A percentile compares a stretch with the other conserved stretches of the same genome.
These are phyloP conservation scores for Campylorhamphus procurvoides DNA, from an alignment of 2,113 vertebrate genomes.

Conservation along the genomic window DNA sequence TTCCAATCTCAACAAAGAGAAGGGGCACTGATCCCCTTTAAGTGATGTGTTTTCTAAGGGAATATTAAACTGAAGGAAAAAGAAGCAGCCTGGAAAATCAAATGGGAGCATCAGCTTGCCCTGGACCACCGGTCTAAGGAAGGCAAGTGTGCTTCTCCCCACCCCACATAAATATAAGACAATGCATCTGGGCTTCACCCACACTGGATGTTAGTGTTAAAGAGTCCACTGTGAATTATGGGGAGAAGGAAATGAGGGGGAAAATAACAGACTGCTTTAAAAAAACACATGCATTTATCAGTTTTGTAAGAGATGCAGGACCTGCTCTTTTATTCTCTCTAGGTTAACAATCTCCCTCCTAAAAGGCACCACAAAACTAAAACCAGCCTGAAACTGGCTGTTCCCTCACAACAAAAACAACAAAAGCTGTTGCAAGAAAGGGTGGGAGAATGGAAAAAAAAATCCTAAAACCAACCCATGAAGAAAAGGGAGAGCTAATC, in stretches of 20 bases:
- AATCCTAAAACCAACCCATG: background rate
- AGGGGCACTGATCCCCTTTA: background rate
- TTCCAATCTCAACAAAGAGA: background rate
- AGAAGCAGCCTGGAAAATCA: background rate
- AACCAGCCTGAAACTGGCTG: background rate
- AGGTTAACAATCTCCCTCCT: background rate
- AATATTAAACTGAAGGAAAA: background rate
- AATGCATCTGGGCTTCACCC: background rate
- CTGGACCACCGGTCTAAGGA: background rate
- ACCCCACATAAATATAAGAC: accelerated
- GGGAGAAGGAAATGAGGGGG: background rate
- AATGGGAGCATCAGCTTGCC: background rate
- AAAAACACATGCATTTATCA: background rate
- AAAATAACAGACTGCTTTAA: background rate
- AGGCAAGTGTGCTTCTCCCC: background rate
- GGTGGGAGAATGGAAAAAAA: background rate
- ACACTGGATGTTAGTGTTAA: background rate
- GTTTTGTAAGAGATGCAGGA: background rate
- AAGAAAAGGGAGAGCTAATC: constrained; percentile 31
- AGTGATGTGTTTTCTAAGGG: background rate
- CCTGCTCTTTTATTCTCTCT: background rate
- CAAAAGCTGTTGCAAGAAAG: constrained; percentile 27
- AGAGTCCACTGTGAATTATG: background rate
- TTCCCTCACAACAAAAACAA: background rate
- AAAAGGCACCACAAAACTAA: background rate